A percentile compares a stretch with the other conserved stretches of the same genome.
These are phyloP conservation scores for Bathynomus jamesi DNA, from an alignment of 1,140 invertebrate genomes.

Conservation along the genomic window DNA sequence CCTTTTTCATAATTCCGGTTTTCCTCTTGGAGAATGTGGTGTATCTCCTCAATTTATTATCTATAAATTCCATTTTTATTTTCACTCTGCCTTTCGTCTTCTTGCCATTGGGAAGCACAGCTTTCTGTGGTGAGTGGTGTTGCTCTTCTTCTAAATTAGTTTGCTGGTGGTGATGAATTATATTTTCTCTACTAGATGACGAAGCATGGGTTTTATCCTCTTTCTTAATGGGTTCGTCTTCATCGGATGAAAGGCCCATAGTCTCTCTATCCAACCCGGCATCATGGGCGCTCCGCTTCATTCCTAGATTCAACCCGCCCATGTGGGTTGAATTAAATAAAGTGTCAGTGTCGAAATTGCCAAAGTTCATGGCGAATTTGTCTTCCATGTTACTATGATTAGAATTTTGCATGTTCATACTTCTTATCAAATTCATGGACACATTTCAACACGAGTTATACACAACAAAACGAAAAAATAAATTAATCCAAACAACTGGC, in stretches of 20 bases:
- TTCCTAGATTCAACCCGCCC: constrained; percentile 22
- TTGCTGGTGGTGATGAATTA: constrained; percentile 16
- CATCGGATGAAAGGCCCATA: constrained; percentile 30
- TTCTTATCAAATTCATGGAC: too few species aligned
- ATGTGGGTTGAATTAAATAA: constrained; percentile 27
- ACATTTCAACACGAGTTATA: too few species aligned
- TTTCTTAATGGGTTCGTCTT: constrained; percentile 4
- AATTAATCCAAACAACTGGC: too few species aligned
- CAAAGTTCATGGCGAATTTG: constrained; percentile 36
- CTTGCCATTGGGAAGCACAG: constrained; percentile 57
- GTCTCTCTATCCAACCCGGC: constrained; percentile 41
- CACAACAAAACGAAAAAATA: too few species aligned
- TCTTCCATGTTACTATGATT: constrained; percentile 11
- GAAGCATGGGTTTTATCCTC: not conserved
- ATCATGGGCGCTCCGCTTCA: constrained; percentile 37
- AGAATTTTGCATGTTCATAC: not conserved
- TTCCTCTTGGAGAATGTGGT: constrained; percentile 99
- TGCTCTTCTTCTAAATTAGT: too few species aligned
- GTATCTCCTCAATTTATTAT: constrained; percentile 96
- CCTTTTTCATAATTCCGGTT: constrained; percentile 99
- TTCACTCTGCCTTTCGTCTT: constrained; percentile 99
- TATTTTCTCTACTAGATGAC: not conserved
- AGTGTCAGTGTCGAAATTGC: constrained; percentile 28
- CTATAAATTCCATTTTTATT: constrained; percentile 99
- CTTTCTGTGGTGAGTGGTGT: constrained; percentile 17